Evolutionary conservation across 2,797 vertebrate species (phyloP), one percentile per base, ranked within the genome.

Genomic region (Phylloscopus collybita): DNA sequence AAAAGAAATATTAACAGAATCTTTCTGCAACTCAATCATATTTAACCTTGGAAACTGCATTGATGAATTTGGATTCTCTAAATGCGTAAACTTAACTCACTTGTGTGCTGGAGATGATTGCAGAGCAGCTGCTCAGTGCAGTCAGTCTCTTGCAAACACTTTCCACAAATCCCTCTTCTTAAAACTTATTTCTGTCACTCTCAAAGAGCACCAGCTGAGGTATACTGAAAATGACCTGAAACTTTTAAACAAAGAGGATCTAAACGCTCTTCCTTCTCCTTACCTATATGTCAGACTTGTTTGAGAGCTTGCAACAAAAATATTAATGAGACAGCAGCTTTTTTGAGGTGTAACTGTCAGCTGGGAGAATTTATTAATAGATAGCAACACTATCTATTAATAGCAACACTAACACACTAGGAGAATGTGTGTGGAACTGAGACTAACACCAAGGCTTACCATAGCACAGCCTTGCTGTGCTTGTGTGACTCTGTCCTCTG

Each of bases 401-500:
- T n/a, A n/a, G n/a, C n/a, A n/a, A n/a, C n/a, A n/a, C n/a, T n/a
- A n/a, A n/a, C n/a, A n/a, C n/a, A n/a, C n/a, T n/a, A 80, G 8
- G 16, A 85, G 30, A 71, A n/a, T 6, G 8, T 34, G 38, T 32
- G 15, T 81, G 53, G 51, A 79, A 78, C 13, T 2, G 10, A 66
- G 81, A 81, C 20, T 8, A 60, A 69, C 34, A 36, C 1, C 67
- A 69, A 80, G 57, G 19, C 30, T 32, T 25, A 45, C 34, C 32
- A 16, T 0, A 42, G 50, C 54, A 72, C 79, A 78, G 54, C 59
- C 5, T 21, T 2, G 22, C 49, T 32, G 30, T 20, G 20, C 20
- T 50, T 0, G 0, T 1, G 3, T 20, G 67, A 66, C 27, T 71
- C 40, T 7, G 23, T n/a, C 47, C 53, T 76, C 57, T 70, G 32